phyloP scores from a whole-genome alignment of 2,797 vertebrate species.

The Odontamblyopus lacepedii region DNA sequence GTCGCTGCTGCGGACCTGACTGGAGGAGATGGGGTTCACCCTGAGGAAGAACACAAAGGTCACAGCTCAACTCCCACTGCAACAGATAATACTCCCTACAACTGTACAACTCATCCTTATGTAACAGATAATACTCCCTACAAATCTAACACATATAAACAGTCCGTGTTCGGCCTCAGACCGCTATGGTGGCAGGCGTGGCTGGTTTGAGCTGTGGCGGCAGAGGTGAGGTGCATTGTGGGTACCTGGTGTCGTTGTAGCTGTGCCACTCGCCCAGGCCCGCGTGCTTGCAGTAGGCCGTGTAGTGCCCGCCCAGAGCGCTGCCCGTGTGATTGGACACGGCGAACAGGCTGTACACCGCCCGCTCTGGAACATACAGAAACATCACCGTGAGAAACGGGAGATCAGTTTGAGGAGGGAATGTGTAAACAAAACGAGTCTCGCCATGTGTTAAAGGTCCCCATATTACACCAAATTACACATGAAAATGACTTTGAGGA shows the following conservation, averaged over 20 bases:
- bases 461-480: too few relatives aligned
- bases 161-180: too few relatives aligned
- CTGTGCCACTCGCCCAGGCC: conserved; percentile 91
- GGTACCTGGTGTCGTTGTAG: conserved; percentile 93
- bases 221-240: too few relatives aligned
- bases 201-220: background rate
- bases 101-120: too few relatives aligned
- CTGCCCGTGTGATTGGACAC: conserved; percentile 96
- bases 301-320: conserved; percentile 94
- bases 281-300: conserved; percentile 90
- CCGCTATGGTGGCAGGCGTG: too few relatives aligned
- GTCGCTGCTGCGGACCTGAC: conserved; percentile 91
- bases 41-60: conserved; percentile 59
- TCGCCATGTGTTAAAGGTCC: too few relatives aligned
- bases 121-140: too few relatives aligned
- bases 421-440: too few relatives aligned
- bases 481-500: too few relatives aligned
- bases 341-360: conserved; percentile 91
- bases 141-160: too few relatives aligned
- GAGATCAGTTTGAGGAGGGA: too few relatives aligned
- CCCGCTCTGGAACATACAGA: conserved; percentile 64
- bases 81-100: too few relatives aligned
- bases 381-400: background rate
- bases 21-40: conserved; percentile 91
- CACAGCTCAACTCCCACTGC: background rate